Conservation (phyloP, 2,888 invertebrate species). For the Euplagia quadripunctaria region DNA sequence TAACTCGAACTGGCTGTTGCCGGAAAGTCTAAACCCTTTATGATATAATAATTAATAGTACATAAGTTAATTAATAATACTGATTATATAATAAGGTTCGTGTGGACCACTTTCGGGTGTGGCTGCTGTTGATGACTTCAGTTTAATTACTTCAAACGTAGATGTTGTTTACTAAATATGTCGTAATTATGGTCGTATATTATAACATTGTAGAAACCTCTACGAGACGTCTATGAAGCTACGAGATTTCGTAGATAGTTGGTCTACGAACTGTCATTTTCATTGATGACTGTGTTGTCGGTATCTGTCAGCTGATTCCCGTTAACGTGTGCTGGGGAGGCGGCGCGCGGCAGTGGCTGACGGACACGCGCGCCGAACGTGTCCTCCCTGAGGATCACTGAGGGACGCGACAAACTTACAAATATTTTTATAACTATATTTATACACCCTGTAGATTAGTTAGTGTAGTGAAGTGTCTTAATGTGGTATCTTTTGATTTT, state of each 20-base stretch:
- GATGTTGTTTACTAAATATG: no score
- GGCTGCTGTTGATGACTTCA: no score
- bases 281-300: constrained; percentile 11
- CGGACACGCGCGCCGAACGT: constrained; percentile 47
- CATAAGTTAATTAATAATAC: no score
- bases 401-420: constrained; percentile 45
- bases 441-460: constrained; percentile 53
- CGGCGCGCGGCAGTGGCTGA: constrained; percentile 48
- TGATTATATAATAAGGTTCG: no score
- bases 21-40: no score
- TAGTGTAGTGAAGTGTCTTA: constrained; percentile 57
- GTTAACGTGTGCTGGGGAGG: constrained; percentile 1
- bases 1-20: no score
- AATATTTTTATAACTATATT: constrained; percentile 54
- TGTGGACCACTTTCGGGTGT: no score
- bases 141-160: no score
- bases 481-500: constrained; percentile 52
- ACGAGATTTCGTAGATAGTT: constrained; percentile 19
- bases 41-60: no score
- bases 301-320: constrained; percentile 23
- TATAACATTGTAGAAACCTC: no score
- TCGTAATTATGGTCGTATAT: no score
- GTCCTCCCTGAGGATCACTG: constrained; percentile 31
- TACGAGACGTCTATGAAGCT: constrained; percentile 12
- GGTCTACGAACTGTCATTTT: constrained; percentile 12